Evolutionary conservation across 2,888 invertebrate genomes (phyloP).

Genomic region (Limnephilus rhombicus): DNA sequence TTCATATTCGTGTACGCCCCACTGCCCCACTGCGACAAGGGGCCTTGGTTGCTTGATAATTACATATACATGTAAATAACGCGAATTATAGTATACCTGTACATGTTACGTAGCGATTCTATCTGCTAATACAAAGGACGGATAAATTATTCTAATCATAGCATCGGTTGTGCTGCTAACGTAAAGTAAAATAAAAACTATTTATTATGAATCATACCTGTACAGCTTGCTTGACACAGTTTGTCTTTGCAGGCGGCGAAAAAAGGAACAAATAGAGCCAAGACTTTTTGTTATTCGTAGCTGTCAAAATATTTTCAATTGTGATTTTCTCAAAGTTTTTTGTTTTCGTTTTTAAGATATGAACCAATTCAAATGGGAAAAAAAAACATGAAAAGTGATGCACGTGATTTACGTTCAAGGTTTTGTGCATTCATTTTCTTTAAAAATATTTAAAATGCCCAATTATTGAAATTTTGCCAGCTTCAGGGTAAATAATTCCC

Average conservation of each 20-base stretch:
- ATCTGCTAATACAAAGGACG: background rate
- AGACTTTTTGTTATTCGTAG: background rate
- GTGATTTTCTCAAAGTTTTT: background rate
- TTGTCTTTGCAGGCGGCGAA: background rate
- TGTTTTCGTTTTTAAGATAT: background rate
- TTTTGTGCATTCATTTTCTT: background rate
- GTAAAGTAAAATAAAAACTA: background rate
- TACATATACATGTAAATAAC: background rate
- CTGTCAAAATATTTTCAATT: background rate
- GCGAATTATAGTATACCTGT: background rate
- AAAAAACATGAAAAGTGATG: background rate
- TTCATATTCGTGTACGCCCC: conserved; percentile 41
- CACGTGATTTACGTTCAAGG: background rate
- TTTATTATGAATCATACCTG: background rate
- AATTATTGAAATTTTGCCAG: background rate
- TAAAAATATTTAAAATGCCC: background rate
- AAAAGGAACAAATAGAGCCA: background rate
- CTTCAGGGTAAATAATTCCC: too few species aligned
- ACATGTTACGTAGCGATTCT: background rate
- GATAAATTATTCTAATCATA: background rate
- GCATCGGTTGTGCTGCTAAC: background rate
- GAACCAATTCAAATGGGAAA: background rate
- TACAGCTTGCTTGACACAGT: background rate
- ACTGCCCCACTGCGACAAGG: conserved; percentile 56
- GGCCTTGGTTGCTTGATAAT: conserved; percentile 38